Evolutionary conservation across 2,797 vertebrate genomes (phyloP), one percentile per base, ranked within the genome.

Genomic region (Echeneis naucrates): DNA sequence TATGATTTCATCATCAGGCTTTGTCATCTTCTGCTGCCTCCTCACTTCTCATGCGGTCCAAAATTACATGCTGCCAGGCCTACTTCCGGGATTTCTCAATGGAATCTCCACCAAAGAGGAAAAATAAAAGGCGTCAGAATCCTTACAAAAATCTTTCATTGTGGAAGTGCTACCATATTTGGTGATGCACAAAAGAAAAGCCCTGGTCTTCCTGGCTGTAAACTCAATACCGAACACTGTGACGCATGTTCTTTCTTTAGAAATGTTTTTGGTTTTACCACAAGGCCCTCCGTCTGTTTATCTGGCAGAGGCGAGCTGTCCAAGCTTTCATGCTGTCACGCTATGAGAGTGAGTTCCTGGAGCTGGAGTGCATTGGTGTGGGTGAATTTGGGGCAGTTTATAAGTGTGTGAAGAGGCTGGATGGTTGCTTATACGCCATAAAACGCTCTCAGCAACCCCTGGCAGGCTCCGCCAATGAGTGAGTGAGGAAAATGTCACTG

Each of bases 401-500:
- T 91, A 97, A 97, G 85, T 99, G 98, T 67, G 95, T 99, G 86
- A 99, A 99, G 92, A 95, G 97, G 79, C 94, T 99, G 73, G 98
- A 99, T 65, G 98, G 98, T 37, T 99, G 97, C 75, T 87, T 99
- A 84, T 99, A 99, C 17, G 98, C 98, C 86, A 96, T 99, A 76
- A 99, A 99, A 81, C 95, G 94, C 52, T 99, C 96, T 9, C 96
- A 93, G n/a, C 94, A 90, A 70, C 95, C 96, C 50, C 92, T 98
- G 17, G 94, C 95, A 38, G 96, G 96, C 66, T 96, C 96, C 38
- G 93, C 94, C 1, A 94, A 98, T 54, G 97, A 99, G 98, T 99
- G 92, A 97, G 98, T 98, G 79, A 51, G 57, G 72, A 72, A 24
- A 7, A 45, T 44, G 14, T 12, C 33, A 3, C 14, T 24, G 42